Evolutionary conservation across 2,113 vertebrate genomes (phyloP).

Genomic region (Nesogale talazaci): DNA sequence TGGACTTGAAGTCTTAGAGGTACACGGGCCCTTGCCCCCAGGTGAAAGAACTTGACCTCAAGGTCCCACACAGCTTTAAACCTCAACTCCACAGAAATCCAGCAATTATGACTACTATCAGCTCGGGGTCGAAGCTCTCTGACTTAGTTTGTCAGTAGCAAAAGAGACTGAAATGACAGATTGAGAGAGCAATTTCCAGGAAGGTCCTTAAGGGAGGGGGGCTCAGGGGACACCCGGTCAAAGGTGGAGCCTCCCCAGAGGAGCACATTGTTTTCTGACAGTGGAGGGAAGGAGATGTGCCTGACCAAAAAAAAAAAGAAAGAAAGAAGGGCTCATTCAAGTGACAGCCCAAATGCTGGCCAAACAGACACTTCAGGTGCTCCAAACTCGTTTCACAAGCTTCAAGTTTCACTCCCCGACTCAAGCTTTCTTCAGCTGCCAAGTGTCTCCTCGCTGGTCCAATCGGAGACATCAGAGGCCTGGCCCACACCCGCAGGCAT

Average conservation of each 20-base stretch:
- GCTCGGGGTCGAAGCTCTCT: background rate
- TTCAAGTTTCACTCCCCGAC: background rate
- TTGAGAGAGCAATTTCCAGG: conserved; percentile 30
- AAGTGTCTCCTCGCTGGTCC: background rate
- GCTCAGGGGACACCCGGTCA: conserved; percentile 16
- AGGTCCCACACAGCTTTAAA: background rate
- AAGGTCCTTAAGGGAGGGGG: conserved; percentile 26
- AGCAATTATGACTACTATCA: background rate
- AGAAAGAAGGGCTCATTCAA: background rate
- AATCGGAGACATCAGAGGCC: background rate
- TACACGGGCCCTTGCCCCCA: background rate
- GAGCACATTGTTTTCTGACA: background rate
- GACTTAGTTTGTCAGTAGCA: background rate
- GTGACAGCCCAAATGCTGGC: background rate
- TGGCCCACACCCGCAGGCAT: conserved; percentile 6
- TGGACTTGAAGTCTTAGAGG: background rate
- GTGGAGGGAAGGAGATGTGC: background rate
- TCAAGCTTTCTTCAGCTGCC: conserved; percentile 27
- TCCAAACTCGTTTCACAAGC: conserved; percentile 52
- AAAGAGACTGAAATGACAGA: background rate
- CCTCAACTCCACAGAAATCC: background rate
- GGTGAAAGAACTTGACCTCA: background rate
- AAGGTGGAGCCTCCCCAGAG: background rate
- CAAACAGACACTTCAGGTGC: background rate
- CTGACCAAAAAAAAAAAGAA: background rate